These are phyloP conservation scores for Phymorhynchus buccinoides DNA, from an alignment of 1,140 invertebrate species.

Conservation along the genomic window DNA sequence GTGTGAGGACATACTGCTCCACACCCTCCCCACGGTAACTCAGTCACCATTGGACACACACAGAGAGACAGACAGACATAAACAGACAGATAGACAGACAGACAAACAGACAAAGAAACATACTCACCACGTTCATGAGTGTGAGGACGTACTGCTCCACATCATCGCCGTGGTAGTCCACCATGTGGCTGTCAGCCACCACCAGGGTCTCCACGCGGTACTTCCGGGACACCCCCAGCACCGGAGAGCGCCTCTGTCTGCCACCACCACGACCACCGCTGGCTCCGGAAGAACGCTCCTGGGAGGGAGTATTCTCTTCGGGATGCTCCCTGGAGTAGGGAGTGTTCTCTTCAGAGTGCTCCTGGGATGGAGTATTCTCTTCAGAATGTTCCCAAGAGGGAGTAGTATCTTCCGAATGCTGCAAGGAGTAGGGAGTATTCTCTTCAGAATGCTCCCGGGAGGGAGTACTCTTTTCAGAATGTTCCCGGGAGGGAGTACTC, in stretches of 20 bases:
- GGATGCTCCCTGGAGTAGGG: background rate
- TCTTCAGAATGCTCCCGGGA: background rate
- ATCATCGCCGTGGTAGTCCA: slow-evolving; percentile 75
- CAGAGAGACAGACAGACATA: too few relatives aligned
- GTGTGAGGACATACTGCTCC: too few relatives aligned
- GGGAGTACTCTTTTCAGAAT: too few relatives aligned
- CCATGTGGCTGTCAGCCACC: slow-evolving; percentile 89
- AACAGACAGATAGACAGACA: too few relatives aligned
- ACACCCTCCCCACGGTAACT: too few relatives aligned
- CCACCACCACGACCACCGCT: background rate
- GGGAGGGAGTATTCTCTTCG: too few relatives aligned
- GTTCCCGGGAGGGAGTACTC: background rate
- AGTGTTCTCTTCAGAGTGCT: too few relatives aligned
- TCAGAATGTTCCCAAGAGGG: too few relatives aligned
- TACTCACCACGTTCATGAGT: slow-evolving; percentile 92
- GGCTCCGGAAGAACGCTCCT: background rate
- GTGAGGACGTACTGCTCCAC: slow-evolving; percentile 87
- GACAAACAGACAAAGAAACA: too few relatives aligned
- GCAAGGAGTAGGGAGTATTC: too few relatives aligned
- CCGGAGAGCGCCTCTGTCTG: slow-evolving; percentile 50
- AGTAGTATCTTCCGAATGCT: too few relatives aligned
- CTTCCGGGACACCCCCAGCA: slow-evolving; percentile 75
- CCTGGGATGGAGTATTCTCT: background rate
- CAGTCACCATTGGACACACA: too few relatives aligned
- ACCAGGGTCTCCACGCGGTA: slow-evolving; percentile 88